Evolutionary conservation across 1,140 invertebrate genomes (phyloP), one percentile per base, ranked within the genome.

Genomic region (Drosophila azteca): DNA sequence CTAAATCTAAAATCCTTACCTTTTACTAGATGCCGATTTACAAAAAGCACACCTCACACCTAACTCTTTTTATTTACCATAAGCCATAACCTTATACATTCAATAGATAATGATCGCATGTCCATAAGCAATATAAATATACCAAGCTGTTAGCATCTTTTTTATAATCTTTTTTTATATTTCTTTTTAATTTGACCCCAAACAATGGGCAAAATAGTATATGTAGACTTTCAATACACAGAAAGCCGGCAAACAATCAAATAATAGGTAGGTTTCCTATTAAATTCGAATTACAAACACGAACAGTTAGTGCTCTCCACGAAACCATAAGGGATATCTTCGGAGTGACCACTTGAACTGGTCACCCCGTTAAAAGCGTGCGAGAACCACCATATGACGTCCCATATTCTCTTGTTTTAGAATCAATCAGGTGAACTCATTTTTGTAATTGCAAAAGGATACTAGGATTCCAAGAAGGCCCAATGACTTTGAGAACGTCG

Each of bases 281-380:
- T 81, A 82, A 82, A 82, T 82, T 81, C 79, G 77, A 81, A 82
- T 82, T 81, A 81, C 50, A 66, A 57, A 64, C 73, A 77, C 69
- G 73, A 81, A 81, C 78, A 81, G 73, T 73, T 81, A 77, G 77
- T 60, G 54, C 60, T 60, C 26, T 48, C 20, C 22, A 49, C 31
- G 13, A 11, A 51, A 4, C 7, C 13, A 48, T 46, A 71, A 80
- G 62, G 66, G 61, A 65, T 70, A 75, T 35, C 6, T 35, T 15
- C 61, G 20, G 17, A 58, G 22, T 77, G 77, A 71, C 77, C 77
- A 80, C 77, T 80, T 76, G 69, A 79, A 54, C 53, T 53, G 39
- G 31, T 11, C 29, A 75, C 70, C 61, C 66, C 50, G 60, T 55
- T 46, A 22, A 6, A 39, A 22, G 17, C 43, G 67, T 77, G 61